Evolutionary conservation across 1,140 invertebrate genomes (phyloP).

Genomic region (Drosophila azteca): DNA sequence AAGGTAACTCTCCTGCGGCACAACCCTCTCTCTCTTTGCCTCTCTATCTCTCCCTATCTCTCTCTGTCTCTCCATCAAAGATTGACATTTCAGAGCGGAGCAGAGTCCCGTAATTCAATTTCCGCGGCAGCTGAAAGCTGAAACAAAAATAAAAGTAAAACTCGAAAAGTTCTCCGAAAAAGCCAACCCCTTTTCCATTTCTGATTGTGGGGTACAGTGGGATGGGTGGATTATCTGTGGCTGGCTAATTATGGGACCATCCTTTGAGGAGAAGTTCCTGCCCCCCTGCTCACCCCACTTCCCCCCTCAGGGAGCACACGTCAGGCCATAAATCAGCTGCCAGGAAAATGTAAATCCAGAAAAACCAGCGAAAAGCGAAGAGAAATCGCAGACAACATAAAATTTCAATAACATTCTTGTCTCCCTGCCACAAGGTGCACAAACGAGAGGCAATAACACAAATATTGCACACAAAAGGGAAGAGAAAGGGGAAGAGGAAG

Average conservation of each 20-base stretch:
- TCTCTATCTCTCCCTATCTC: background rate
- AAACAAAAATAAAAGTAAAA: slow-evolving; percentile 78
- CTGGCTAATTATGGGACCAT: slow-evolving; percentile 53
- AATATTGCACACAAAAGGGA: slow-evolving; percentile 26
- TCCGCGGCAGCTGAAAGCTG: slow-evolving; percentile 50
- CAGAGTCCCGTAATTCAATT: slow-evolving; percentile 72
- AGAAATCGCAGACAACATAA: slow-evolving; percentile 75
- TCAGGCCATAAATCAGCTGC: slow-evolving; percentile 65
- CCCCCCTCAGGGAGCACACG: slow-evolving; percentile 11
- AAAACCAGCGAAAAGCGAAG: slow-evolving; percentile 49
- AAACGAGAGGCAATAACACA: slow-evolving; percentile 43
- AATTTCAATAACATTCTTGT: slow-evolving; percentile 71
- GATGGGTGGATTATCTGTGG: slow-evolving; percentile 47
- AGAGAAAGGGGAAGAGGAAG: slow-evolving; percentile 2
- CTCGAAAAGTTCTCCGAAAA: slow-evolving; percentile 61
- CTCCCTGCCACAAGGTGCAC: slow-evolving; percentile 51
- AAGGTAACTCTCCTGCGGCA: slow-evolving; percentile 40
- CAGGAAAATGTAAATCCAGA: slow-evolving; percentile 62
- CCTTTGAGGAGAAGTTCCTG: slow-evolving; percentile 22
- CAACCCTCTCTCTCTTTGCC: no score
- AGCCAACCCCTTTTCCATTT: slow-evolving; percentile 65
- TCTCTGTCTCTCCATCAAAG: background rate
- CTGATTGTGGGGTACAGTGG: background rate
- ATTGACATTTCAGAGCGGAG: slow-evolving; percentile 65
- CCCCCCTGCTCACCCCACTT: no score